Evolutionary conservation across 2,888 invertebrate genomes (phyloP).

Genomic region (Polia nebulosa): DNA sequence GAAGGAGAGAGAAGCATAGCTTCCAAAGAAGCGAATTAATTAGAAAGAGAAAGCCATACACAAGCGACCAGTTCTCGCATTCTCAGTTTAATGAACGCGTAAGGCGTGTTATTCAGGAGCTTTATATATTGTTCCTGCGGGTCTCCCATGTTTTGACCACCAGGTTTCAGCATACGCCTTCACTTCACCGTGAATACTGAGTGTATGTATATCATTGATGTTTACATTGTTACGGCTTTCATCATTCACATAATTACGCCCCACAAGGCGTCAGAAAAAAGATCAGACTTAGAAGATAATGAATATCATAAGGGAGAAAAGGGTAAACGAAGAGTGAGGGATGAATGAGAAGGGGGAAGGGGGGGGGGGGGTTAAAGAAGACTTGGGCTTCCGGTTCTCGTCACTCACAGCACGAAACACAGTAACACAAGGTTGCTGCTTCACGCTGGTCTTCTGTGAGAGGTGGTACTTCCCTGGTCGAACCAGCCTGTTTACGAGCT

Average conservation of each 20-base stretch:
- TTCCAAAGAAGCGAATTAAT: no score
- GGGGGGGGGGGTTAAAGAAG: not conserved
- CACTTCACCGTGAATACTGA: no score
- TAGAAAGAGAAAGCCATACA: no score
- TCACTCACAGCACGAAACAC: conserved; percentile 18
- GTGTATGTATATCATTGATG: no score
- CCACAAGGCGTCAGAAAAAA: not conserved
- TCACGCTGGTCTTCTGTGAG: conserved; percentile 13
- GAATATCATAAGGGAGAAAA: not conserved
- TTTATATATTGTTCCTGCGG: no score
- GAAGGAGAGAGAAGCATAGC: no score
- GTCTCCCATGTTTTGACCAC: no score
- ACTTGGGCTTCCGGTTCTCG: conserved; percentile 16
- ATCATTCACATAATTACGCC: no score
- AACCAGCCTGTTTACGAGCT: conserved; percentile 26
- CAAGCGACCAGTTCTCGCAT: no score
- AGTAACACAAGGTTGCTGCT: conserved; percentile 12
- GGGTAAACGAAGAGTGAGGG: not conserved
- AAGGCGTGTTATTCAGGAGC: no score
- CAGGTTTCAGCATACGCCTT: not conserved
- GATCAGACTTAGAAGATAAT: not conserved
- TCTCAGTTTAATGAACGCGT: no score
- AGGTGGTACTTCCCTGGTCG: conserved; percentile 45
- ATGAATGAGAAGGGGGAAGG: not conserved
- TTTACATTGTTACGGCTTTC: no score